These are phyloP conservation scores for Erythrolamprus reginae DNA, from an alignment of 2,113 vertebrate species.

Conservation along the genomic window DNA sequence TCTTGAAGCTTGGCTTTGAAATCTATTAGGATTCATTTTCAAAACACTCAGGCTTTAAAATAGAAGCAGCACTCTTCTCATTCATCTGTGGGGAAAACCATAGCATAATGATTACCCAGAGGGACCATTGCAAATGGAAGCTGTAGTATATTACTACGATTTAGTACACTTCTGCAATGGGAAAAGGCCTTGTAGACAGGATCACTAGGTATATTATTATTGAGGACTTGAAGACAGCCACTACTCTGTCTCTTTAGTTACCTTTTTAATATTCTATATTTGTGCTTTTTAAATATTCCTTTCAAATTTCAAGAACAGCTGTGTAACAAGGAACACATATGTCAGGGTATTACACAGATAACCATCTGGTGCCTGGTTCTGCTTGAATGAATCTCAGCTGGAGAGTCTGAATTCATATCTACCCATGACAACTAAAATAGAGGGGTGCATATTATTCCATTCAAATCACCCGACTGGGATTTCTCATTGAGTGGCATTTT, in stretches of 20 bases:
- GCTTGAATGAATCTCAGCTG: constrained; percentile 58
- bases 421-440: constrained; percentile 61
- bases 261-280: constrained; percentile 57
- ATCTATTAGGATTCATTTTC: constrained; percentile 49
- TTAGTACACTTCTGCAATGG: constrained; percentile 28
- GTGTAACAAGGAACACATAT: constrained; percentile 55
- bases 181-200: constrained; percentile 45
- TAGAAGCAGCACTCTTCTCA: constrained; percentile 39
- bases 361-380: constrained; percentile 59
- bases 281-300: constrained; percentile 54
- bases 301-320: constrained; percentile 59
- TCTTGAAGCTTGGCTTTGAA: constrained; percentile 35
- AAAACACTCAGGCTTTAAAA: constrained; percentile 49
- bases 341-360: constrained; percentile 44
- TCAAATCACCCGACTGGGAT: constrained; percentile 47
- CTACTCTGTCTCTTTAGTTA: constrained; percentile 36
- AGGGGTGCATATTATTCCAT: constrained; percentile 56
- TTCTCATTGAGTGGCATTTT: constrained; percentile 48
- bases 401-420: constrained; percentile 60
- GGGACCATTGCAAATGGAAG: constrained; percentile 39
- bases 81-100: constrained; percentile 49
- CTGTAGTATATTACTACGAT: constrained; percentile 33
- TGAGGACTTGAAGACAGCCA: constrained; percentile 38
- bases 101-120: constrained; percentile 42
- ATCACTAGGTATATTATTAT: constrained; percentile 46